These are phyloP conservation scores for Podarcis siculus DNA, from an alignment of 2,797 vertebrate genomes.

Conservation along the genomic window DNA sequence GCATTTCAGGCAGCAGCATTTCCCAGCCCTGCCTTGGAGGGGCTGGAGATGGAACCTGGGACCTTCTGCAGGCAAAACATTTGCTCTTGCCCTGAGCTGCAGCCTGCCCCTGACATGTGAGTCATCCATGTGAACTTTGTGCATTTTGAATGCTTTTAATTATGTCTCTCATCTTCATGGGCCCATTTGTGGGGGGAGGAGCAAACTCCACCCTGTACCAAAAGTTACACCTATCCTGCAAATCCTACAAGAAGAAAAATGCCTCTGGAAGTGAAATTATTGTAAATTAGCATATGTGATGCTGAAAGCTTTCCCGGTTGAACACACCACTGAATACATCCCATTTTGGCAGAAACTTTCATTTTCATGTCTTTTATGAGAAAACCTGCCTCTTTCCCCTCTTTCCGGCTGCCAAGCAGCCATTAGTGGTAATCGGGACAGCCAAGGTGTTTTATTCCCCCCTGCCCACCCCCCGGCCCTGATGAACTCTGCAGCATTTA, in stretches of 20 bases:
- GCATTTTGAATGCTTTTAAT: background rate
- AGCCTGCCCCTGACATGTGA: too few species aligned
- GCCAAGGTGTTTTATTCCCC: background rate
- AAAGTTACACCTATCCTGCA: constrained; percentile 1
- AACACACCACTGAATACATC: constrained; percentile 5
- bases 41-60: too few species aligned
- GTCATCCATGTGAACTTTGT: too few species aligned
- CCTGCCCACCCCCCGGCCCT: background rate
- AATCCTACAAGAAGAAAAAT: background rate
- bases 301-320: background rate
- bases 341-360: constrained; percentile 23
- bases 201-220: background rate
- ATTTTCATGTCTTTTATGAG: constrained; percentile 40
- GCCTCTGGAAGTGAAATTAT: background rate
- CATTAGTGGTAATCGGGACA: constrained; percentile 1
- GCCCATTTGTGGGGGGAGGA: too few species aligned
- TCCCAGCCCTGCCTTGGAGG: too few species aligned
- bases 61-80: too few species aligned
- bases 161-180: background rate
- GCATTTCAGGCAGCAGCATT: too few species aligned
- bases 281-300: background rate
- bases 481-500: constrained; percentile 15
- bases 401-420: background rate
- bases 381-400: constrained; percentile 1
- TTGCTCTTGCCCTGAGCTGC: too few species aligned